Base-by-base conservation (phyloP, 1,140 invertebrate genomes). In the Manduca sexta region DNA sequence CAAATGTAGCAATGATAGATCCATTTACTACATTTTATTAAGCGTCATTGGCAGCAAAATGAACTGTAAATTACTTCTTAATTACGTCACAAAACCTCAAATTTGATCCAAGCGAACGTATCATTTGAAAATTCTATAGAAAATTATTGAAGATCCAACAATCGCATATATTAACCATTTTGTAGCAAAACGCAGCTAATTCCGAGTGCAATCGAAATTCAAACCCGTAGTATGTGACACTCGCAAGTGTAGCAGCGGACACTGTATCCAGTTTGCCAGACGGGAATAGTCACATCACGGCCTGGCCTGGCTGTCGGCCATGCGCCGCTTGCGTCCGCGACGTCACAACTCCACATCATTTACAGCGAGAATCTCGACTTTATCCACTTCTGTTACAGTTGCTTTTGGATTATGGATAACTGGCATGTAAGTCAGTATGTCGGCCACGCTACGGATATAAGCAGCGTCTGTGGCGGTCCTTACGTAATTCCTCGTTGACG, bases 231-330 rank as follows among this genome's bases (percentile, higher is more conserved):
- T 66, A 57, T 69, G 56, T 68, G 73, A 70, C 60, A 73, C 47
- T 64, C 63, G 61, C 67, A 63, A 52, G 61, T 66, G 63, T 52
- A 58, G 59, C 56, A 69, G 60, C 58, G 65, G 72, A 69, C 67
- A 69, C 64, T 60, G 56, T 67, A 66, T 74, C 67, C 69, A 66
- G 71, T 56, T 64, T 60, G 67, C 65, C 66, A 76, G 80, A 78
- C 80, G 77, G 78, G 80, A 84, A 84, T 84, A 84, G 80, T 84
- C 76, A 56, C 76, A 74, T 71, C 69, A 59, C 44, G 51, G 53
- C 80, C 80, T 73, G 80, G 80, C 80, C 80, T 84, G 80, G 80
- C 80, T 54, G 45, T 55, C 67, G 73, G 78, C 80, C 80, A 84
- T 80, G 59, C 55, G 45, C 52, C 50, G 53, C 44, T 43, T 52